phyloP scores from a whole-genome alignment of 2,113 vertebrate genomes.

The Neopipo cinnamomea region DNA sequence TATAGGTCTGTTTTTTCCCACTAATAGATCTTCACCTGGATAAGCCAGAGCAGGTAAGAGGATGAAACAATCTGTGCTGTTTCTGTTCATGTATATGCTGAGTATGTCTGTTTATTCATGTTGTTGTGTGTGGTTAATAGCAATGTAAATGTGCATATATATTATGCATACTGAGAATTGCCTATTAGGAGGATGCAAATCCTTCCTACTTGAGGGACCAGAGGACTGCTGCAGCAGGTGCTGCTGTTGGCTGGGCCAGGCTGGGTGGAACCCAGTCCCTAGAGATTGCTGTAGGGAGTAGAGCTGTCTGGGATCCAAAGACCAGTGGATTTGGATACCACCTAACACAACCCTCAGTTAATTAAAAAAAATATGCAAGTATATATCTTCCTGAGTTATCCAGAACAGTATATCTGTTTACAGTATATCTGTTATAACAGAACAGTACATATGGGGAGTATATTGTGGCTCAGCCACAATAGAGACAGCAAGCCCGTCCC shows the following conservation, averaged over 20 bases:
- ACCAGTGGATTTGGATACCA: not conserved
- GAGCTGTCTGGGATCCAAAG: not conserved
- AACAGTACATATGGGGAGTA: not conserved
- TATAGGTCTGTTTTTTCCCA: not conserved
- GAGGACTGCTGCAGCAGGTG: not conserved
- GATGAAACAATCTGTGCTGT: not conserved
- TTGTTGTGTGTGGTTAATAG: not conserved
- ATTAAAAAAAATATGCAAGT: not conserved
- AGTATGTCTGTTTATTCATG: not conserved
- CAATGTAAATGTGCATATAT: not conserved
- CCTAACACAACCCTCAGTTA: not conserved
- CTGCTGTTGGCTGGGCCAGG: not conserved
- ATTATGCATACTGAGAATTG: not conserved
- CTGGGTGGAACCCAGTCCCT: not conserved
- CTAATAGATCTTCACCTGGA: not conserved
- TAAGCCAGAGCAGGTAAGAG: not conserved
- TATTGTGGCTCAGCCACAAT: not conserved
- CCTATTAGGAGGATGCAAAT: not conserved
- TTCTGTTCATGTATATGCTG: not conserved
- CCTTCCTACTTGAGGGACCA: not conserved
- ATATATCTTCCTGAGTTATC: not conserved
- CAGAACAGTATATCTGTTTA: not conserved
- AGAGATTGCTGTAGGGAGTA: not conserved
- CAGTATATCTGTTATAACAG: not conserved
- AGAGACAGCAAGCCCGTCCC: not conserved